A percentile compares a stretch with the other conserved stretches of the same genome.
These are phyloP conservation scores for Willowsia nigromaculata DNA, from an alignment of 2,888 invertebrate genomes.

Conservation along the genomic window DNA sequence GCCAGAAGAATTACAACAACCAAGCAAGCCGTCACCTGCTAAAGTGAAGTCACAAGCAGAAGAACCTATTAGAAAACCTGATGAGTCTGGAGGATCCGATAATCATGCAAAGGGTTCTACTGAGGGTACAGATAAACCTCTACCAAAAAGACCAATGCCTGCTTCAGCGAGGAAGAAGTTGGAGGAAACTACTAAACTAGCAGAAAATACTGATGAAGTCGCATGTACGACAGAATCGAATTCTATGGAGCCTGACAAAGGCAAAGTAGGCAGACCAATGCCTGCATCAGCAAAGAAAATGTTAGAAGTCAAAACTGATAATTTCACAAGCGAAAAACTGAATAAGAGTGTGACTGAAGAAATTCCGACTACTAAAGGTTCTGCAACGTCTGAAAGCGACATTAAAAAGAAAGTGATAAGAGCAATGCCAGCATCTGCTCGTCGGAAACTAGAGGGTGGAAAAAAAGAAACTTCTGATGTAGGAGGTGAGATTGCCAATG, in stretches of 20 bases:
- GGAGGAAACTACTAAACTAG: background rate
- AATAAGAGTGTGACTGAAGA: background rate
- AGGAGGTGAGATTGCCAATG: background rate
- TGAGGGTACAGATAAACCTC: too few species aligned
- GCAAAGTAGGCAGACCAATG: conserved; percentile 18
- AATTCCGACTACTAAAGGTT: background rate
- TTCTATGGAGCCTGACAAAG: background rate
- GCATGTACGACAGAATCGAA: background rate
- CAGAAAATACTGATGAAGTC: background rate
- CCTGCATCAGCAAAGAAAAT: conserved; percentile 28
- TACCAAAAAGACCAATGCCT: too few species aligned
- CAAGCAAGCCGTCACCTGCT: conserved; percentile 38
- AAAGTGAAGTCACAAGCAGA: too few species aligned
- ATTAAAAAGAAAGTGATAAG: background rate
- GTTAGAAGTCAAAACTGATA: background rate
- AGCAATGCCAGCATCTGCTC: conserved; percentile 57
- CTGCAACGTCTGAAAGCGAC: background rate
- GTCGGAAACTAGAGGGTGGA: background rate
- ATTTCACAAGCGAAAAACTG: background rate
- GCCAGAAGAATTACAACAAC: background rate
- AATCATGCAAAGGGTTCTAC: too few species aligned
- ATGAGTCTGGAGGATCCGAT: too few species aligned
- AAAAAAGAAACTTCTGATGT: background rate
- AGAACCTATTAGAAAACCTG: too few species aligned
- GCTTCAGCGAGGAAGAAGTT: background rate